phyloP scores from a whole-genome alignment of 2,113 vertebrate genomes.

The Eleginops maclovinus region DNA sequence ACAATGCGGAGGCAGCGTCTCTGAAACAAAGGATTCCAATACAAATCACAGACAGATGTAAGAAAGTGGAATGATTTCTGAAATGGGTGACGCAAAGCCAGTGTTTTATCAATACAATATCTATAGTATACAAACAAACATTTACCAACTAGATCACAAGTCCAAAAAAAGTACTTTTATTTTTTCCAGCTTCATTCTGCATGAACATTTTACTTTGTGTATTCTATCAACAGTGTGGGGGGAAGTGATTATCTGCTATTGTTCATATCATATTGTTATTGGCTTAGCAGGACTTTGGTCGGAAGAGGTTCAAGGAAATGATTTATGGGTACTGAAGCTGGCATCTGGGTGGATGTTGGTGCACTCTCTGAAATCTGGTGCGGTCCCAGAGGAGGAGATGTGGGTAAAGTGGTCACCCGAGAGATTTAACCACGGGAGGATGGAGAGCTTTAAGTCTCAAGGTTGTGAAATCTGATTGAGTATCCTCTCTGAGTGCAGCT shows the following conservation, averaged over 20 bases:
- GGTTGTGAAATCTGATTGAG: constrained; percentile 10
- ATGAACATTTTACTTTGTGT: constrained; percentile 10
- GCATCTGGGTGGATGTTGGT: constrained; percentile 19
- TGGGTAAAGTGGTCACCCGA: constrained; percentile 49
- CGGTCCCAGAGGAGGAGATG: constrained; percentile 35
- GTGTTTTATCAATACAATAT: constrained; percentile 12
- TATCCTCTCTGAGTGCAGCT: background rate
- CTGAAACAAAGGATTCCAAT: constrained; percentile 21
- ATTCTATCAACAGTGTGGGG: constrained; percentile 1
- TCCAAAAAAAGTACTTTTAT: constrained; percentile 3
- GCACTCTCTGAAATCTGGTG: constrained; percentile 33
- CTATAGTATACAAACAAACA: constrained; percentile 49
- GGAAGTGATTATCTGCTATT: constrained; percentile 1
- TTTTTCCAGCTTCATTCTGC: background rate
- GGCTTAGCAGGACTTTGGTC: constrained; percentile 2
- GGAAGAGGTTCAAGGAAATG: constrained; percentile 12
- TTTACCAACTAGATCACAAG: constrained; percentile 10
- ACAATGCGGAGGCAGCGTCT: constrained; percentile 32
- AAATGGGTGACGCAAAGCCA: constrained; percentile 33
- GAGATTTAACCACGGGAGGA: constrained; percentile 33
- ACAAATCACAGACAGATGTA: constrained; percentile 28
- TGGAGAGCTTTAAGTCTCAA: constrained; percentile 32
- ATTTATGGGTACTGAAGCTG: constrained; percentile 14
- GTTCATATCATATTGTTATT: constrained; percentile 6
- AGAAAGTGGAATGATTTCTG: constrained; percentile 4